Base-by-base conservation (phyloP, 2,113 vertebrate species). In the Xenopus borealis region DNA sequence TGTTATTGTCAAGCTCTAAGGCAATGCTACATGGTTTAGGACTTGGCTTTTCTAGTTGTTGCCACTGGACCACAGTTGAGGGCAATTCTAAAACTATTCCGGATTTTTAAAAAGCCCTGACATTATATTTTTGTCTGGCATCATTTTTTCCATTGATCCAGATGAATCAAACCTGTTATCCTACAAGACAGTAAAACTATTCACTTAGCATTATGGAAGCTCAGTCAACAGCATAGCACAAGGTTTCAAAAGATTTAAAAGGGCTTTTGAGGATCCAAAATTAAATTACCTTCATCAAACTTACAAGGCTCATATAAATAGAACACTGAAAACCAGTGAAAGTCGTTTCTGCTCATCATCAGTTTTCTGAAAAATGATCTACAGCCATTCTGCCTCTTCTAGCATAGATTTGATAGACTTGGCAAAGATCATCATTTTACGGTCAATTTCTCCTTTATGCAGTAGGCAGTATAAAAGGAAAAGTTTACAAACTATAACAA, bases 401-500 rank as follows among this genome's bases (percentile, higher is more conserved):
- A 69, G 73, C 66, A 75, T 58, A 75, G 73, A 76, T 86, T 88
- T 87, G 83, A 86, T 76, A 86, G 73, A 85, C 71, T 81, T 76
- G 82, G 85, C 79, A 81, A 83, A 83, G 83, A 86, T 78, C 72
- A 83, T 82, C 73, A 85, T 78, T 83, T 77, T 86, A 87, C 83
- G 80, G 82, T 82, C 82, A 85, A 80, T 83, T 88, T 88, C 81
- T 79, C 81, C 83, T 88, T 86, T 82, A 83, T 82, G 83, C 81
- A 80, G 85, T 78, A 87, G 83, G 88, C 65, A 81, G 82, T 79
- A 82, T 72, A 27, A 27, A 27, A 40, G 7, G 7, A 70, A 87
- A 91, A 90, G 83, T 87, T 86, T 84, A 82, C 84, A 84, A 92
- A 86, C 79, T 83, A 75, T 80, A 88, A 87, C 86, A 88, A 88